Base-by-base conservation (phyloP, 2,797 vertebrate genomes). In the Rhynchonycteris naso region DNA sequence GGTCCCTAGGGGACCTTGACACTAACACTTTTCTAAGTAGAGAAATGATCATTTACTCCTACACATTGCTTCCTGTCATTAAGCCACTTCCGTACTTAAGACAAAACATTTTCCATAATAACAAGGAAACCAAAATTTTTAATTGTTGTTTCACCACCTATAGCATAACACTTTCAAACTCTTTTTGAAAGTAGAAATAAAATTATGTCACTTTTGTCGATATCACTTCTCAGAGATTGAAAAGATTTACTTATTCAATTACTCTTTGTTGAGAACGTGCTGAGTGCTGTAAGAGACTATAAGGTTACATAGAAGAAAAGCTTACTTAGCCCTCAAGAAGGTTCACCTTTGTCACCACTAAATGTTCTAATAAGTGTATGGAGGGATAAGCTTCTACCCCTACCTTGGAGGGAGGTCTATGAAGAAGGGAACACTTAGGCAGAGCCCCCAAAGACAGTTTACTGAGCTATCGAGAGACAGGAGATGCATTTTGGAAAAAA, bases 61-160 rank as follows among this genome's bases (percentile, higher is more conserved):
- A 91, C 93, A 95, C 94, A 97, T 94, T 96, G 84, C 80, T 97
- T 97, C 94, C 95, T 97, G 93, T 81, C 81, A 85, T 96, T 95
- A 97, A 93, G 69, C 72, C 82, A 95, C 95, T 96, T 97, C 96
- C 63, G 19, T 47, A 30, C 93, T 82, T 88, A 74, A 93, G 87
- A 88, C 80, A 96, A 96, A 97, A 96, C 58, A 93, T 87, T 93
- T 96, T 96, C 72, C 93, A 90, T 88, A 94, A 95, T 94, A 95
- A 96, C 90, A 97, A 96, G 76, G 95, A 96, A 96, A 84, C 47
- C 8, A 56, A 65, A 38, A 38, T 26, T 89, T 91, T 56, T 54
- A n/a, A 61, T 43, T 35, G 4, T 80, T 80, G 19, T 95, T 96
- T 89, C 13, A 75, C 63, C 9, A 52, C 47, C 21, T 94, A 75